phyloP scores from a whole-genome alignment of 2,888 invertebrate genomes.

The Dicyrtoma fusca region DNA sequence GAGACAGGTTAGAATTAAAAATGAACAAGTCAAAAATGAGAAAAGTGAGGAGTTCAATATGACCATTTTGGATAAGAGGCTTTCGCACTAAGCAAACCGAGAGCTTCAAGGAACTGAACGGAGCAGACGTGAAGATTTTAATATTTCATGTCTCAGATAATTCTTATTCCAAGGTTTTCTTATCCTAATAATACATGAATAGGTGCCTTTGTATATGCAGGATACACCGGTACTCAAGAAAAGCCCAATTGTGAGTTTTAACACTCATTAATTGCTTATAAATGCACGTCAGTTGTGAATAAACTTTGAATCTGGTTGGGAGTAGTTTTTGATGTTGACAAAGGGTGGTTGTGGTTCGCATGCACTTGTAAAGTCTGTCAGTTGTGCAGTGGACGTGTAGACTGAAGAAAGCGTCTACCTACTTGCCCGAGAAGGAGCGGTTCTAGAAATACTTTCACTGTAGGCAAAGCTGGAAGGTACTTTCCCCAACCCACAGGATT shows the following conservation, averaged over 20 bases:
- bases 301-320: too few relatives aligned
- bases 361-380: too few relatives aligned
- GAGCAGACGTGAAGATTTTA: slow-evolving; percentile 18
- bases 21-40: slow-evolving; percentile 17
- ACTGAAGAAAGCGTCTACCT: too few relatives aligned
- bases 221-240: neutral
- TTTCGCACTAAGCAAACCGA: slow-evolving; percentile 24
- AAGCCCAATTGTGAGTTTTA: neutral
- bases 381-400: too few relatives aligned
- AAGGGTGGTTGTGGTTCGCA: too few relatives aligned
- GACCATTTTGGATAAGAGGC: slow-evolving; percentile 47
- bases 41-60: slow-evolving; percentile 49
- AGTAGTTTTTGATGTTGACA: too few relatives aligned
- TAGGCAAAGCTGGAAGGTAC: too few relatives aligned
- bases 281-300: too few relatives aligned
- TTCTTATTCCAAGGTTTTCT: neutral
- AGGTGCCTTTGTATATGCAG: too few relatives aligned
- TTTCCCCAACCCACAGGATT: too few relatives aligned
- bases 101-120: neutral
- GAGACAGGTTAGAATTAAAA: slow-evolving; percentile 25
- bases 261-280: neutral
- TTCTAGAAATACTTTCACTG: too few relatives aligned
- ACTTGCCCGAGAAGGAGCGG: too few relatives aligned
- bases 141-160: slow-evolving; percentile 27
- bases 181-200: neutral